Percentiles rank a stretch among this genome's conserved stretches.
Conservation (phyloP, 2,888 invertebrate species). For the Gordius sp. region DNA sequence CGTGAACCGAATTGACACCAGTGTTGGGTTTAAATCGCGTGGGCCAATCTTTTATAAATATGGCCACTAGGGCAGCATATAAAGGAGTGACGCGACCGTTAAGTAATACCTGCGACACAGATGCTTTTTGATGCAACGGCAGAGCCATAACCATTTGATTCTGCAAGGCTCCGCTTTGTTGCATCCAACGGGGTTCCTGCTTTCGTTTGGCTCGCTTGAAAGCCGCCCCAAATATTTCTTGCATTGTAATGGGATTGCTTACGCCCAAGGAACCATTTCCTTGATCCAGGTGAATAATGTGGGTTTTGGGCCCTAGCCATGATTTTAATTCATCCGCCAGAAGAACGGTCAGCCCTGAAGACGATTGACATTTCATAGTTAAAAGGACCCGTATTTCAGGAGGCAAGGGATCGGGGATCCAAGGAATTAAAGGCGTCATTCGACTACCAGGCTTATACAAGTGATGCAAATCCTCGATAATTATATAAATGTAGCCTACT, state of each 20-base stretch:
- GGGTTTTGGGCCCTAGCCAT: background rate
- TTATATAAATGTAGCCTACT: background rate
- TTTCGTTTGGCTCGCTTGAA: background rate
- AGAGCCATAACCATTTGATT: background rate
- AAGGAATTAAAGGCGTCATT: background rate
- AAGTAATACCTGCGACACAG: background rate
- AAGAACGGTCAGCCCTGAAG: too few relatives aligned
- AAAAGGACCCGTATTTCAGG: too few relatives aligned
- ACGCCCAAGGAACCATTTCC: background rate
- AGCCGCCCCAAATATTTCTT: background rate
- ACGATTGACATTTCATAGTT: too few relatives aligned
- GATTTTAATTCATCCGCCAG: background rate
- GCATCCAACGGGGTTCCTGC: conserved; percentile 2
- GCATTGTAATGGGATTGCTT: background rate
- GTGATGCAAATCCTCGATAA: conserved; percentile 12
- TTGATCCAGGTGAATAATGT: conserved; percentile 8
- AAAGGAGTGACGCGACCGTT: background rate
- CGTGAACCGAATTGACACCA: too few relatives aligned
- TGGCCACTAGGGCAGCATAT: background rate
- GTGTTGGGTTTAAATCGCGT: background rate
- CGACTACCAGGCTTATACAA: background rate
- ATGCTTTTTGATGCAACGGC: background rate
- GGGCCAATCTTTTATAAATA: conserved; percentile 1
- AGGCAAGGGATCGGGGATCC: background rate
- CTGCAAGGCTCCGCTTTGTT: background rate